phyloP scores from a whole-genome alignment of 2,888 invertebrate species.

The Parnassius orleans region DNA sequence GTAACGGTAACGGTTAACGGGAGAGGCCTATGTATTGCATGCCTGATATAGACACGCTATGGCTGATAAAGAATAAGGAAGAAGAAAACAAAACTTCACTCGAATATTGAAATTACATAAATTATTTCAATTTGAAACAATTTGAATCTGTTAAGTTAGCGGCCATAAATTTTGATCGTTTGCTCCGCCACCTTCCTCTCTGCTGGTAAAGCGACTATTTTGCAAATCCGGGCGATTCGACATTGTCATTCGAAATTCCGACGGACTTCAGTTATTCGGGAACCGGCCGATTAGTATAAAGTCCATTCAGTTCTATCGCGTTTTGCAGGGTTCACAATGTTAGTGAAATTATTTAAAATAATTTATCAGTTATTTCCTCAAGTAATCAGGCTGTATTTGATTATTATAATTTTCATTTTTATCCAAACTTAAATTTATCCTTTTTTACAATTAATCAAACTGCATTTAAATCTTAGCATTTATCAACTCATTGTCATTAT shows the following conservation, averaged over 20 bases:
- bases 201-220: slow-evolving; percentile 8
- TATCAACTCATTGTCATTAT: no score
- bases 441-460: no score
- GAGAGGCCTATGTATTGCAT: no score
- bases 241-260: slow-evolving; percentile 18
- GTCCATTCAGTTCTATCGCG: slow-evolving; percentile 3
- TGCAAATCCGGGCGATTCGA: slow-evolving; percentile 13
- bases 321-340: not conserved
- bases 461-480: no score
- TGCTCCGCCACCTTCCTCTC: slow-evolving; percentile 1
- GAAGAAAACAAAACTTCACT: no score
- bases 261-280: slow-evolving; percentile 16
- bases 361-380: no score
- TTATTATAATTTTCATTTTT: no score
- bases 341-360: not conserved
- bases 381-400: no score
- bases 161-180: slow-evolving; percentile 10
- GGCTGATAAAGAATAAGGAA: no score
- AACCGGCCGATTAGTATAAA: slow-evolving; percentile 5
- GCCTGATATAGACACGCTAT: no score
- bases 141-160: slow-evolving; percentile 5
- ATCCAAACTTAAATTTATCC: no score
- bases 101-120: no score
- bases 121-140: slow-evolving; percentile 3
- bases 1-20: not conserved